phyloP scores from a whole-genome alignment of 2,113 vertebrate genomes.

The Capricornis sumatraensis region DNA sequence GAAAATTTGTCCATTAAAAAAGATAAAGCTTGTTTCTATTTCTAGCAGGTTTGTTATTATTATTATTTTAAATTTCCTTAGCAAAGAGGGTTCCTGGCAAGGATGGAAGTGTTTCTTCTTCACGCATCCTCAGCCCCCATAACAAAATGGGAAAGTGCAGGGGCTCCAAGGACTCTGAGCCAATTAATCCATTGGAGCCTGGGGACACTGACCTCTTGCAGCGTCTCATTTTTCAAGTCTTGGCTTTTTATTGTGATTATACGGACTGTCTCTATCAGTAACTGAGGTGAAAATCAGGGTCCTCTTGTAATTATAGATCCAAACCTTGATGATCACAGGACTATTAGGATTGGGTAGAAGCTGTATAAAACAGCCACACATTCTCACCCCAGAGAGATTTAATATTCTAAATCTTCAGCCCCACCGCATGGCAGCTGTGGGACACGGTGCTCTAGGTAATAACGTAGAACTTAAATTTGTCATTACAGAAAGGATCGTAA shows the following conservation, averaged over 20 bases:
- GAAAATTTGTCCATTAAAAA: neutral
- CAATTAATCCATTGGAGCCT: neutral
- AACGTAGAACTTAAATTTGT: neutral
- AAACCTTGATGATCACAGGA: neutral
- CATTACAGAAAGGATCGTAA: neutral
- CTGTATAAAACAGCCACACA: neutral
- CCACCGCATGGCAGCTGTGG: neutral
- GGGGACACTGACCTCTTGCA: neutral
- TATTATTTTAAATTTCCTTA: neutral
- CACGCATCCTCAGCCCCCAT: neutral
- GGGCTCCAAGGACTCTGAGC: neutral
- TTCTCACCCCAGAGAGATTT: conserved; percentile 16
- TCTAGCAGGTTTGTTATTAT: neutral
- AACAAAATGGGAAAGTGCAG: neutral
- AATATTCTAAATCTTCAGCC: neutral
- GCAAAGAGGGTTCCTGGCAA: neutral
- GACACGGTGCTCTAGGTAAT: neutral
- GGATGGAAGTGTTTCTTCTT: neutral
- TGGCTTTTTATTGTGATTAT: conserved; percentile 16
- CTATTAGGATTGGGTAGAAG: neutral
- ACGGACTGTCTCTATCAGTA: neutral
- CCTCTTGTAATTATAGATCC: conserved; percentile 38
- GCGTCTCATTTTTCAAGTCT: conserved; percentile 28
- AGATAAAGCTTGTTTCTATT: neutral
- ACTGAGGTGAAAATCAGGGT: conserved; percentile 28